phyloP scores from a whole-genome alignment of 2,888 invertebrate genomes.

The Galeopsomyia nigrocyanea region DNA sequence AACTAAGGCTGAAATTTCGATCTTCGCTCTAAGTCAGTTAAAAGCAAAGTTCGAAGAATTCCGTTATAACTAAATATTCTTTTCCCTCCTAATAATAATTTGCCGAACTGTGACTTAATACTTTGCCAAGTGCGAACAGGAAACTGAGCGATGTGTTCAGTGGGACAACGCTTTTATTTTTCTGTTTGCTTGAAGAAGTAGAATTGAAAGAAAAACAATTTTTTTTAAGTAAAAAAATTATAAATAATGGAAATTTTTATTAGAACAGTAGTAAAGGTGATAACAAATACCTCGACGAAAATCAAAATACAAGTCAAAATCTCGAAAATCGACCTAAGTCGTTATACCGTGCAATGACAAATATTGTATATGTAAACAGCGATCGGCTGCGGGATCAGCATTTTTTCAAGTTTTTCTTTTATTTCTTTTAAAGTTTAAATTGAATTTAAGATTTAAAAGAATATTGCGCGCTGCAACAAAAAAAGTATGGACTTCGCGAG shows the following conservation, averaged over 20 bases:
- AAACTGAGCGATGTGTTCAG: conserved; percentile 34
- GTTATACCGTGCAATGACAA: too few species aligned
- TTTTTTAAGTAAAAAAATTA: not conserved
- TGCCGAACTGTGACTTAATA: conserved; percentile 40
- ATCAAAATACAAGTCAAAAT: too few species aligned
- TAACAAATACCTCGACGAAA: too few species aligned
- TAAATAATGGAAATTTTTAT: conserved; percentile 31
- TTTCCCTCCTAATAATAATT: conserved; percentile 31
- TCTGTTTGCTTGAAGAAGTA: conserved; percentile 24
- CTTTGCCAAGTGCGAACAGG: conserved; percentile 36
- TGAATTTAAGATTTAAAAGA: too few species aligned
- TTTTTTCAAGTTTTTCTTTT: too few species aligned
- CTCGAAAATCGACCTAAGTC: too few species aligned
- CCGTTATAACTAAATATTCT: conserved; percentile 6
- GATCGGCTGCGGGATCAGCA: too few species aligned
- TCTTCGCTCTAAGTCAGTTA: conserved; percentile 43
- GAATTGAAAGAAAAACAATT: not conserved
- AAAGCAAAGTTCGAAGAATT: conserved; percentile 27
- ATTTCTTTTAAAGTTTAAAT: too few species aligned
- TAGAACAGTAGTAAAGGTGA: too few species aligned
- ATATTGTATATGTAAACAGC: too few species aligned
- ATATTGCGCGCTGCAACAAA: too few species aligned
- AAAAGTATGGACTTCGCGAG: too few species aligned
- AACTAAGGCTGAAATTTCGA: conserved; percentile 7
- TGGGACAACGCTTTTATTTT: not conserved